Base-by-base conservation (phyloP, 2,888 invertebrate genomes). In the Plebejus anna region DNA sequence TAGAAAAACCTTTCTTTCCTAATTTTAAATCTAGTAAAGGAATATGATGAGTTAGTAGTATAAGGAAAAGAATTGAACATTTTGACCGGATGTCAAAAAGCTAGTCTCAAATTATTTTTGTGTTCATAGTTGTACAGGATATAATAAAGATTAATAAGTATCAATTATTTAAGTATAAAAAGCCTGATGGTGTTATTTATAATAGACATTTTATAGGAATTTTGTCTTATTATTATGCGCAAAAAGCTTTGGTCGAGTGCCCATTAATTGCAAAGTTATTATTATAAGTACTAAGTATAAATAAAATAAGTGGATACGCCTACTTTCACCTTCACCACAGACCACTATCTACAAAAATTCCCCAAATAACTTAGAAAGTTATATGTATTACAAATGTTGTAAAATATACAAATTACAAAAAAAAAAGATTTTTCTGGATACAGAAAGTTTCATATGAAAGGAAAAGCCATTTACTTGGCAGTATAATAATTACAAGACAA, bases 101-200 rank as follows among this genome's bases (percentile, higher is more conserved):
- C 93, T 93, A 93, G 93, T 93, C 93, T 94, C 93, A 92, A 90
- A 86, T 84, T 81, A 77, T 76, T 70, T 75, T 75, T 51, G 16
- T 66, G 22, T 55, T 73, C 72, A 76, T 66, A 13, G 38, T 61
- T 66, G n/a, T 55, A 61, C 36, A 7, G 66, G 28, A 28, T 9
- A 70, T 47, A 66, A 55, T 70, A 55, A 6, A 70, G 28, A n/a
- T 59, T 55, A 55, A 32, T 55, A 4, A 13, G 13, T 16, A 55
- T 55, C 16, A 55, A 42, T 13, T 36, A 75, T 51, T 47, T 4
- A 47, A 47, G 11, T 28, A 71, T 32, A 47, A 42, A 73, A 55
- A 73, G 28, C 55, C 28, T 32, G 42, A 42, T 42, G 38, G 22
- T 66, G 16, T 66, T 66, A 66, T 66, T 66, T 6, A 42, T 16